Percentiles rank a stretch among this genome's conserved stretches.
phyloP scores from a whole-genome alignment of 2,113 vertebrate genomes.

The Gavialis gangeticus region DNA sequence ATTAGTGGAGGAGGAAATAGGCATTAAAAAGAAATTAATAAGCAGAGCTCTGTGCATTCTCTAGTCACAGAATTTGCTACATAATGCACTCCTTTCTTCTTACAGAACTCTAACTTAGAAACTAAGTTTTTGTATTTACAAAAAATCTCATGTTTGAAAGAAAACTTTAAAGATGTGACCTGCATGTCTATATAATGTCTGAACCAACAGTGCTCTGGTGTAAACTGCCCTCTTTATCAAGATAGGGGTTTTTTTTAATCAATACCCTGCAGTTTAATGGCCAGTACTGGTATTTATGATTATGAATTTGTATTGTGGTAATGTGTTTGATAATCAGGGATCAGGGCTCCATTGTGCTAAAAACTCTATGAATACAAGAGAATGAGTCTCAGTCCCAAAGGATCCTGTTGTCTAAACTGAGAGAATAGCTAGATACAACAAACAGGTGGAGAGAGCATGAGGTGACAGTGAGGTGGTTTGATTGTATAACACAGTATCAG shows the following conservation, averaged over 20 bases:
- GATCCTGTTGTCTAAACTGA: not conserved
- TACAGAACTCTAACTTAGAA: not conserved
- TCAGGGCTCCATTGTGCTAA: not conserved
- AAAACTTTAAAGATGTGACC: not conserved
- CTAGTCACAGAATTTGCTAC: not conserved
- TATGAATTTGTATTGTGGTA: not conserved
- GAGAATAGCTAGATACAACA: not conserved
- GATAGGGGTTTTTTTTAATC: not conserved
- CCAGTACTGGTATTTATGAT: not conserved
- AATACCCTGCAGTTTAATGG: not conserved
- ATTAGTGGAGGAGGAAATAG: slow-evolving; percentile 51
- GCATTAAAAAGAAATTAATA: not conserved
- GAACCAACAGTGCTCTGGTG: not conserved
- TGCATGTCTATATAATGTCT: not conserved
- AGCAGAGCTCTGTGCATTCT: not conserved
- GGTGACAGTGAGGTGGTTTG: not conserved
- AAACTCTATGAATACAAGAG: not conserved
- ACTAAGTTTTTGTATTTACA: not conserved
- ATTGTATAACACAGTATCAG: not conserved
- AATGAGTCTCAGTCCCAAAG: not conserved
- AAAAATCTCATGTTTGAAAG: not conserved
- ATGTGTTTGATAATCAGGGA: not conserved
- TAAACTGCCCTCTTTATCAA: not conserved
- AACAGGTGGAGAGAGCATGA: not conserved
- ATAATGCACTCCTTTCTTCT: fast-evolving